phyloP scores from a whole-genome alignment of 2,888 invertebrate genomes.

The Macrosiphum euphorbiae region DNA sequence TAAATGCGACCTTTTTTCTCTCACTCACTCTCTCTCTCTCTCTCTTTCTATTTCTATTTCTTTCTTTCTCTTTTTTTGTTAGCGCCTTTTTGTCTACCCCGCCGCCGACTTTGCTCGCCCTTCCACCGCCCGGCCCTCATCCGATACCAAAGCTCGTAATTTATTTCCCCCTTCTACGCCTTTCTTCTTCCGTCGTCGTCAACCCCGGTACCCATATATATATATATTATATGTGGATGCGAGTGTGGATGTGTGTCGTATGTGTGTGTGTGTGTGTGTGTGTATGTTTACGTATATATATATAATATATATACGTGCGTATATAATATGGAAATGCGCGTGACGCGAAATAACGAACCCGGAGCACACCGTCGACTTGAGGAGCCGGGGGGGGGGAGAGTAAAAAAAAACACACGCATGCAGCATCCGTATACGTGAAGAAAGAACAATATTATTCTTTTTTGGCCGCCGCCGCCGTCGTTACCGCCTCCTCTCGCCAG shows the following conservation, averaged over 20 bases:
- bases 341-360: conserved; percentile 62
- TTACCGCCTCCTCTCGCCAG: conserved; percentile 54
- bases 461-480: conserved; percentile 34
- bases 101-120: conserved; percentile 4
- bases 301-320: background rate
- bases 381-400: background rate
- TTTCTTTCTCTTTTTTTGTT: conserved; percentile 31
- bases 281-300: background rate
- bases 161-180: conserved; percentile 39
- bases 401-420: conserved; percentile 30
- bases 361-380: background rate
- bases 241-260: background rate
- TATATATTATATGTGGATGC: background rate
- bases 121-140: background rate
- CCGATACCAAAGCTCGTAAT: conserved; percentile 59
- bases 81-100: conserved; percentile 59
- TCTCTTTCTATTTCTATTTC: background rate
- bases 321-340: conserved; percentile 60
- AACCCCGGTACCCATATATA: background rate
- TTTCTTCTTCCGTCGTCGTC: background rate
- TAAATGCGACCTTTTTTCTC: conserved; percentile 57
- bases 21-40: background rate
- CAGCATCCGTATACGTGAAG: conserved; percentile 26
- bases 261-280: background rate
- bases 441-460: conserved; percentile 64